A percentile compares a stretch with the other conserved stretches of the same genome.
Evolutionary conservation across 2,797 vertebrate species (phyloP).

Genomic region (Xenopus petersii): DNA sequence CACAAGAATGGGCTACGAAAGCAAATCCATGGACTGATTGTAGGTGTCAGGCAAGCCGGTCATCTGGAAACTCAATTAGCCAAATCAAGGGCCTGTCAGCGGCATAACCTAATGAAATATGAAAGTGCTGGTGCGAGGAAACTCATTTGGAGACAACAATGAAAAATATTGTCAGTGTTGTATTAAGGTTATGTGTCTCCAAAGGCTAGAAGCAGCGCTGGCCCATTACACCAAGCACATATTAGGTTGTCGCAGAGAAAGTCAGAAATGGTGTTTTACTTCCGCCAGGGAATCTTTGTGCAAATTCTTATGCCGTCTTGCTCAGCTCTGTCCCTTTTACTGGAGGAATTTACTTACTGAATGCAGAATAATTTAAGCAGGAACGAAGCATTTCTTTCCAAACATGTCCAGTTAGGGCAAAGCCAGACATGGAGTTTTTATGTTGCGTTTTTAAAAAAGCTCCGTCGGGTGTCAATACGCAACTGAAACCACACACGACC

Average conservation of each 20-base stretch:
- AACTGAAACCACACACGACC: no score
- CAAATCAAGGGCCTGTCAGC: constrained; percentile 39
- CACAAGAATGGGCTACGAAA: neutral
- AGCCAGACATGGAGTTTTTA: no score
- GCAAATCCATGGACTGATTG: constrained; percentile 6
- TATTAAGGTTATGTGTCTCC: constrained; percentile 31
- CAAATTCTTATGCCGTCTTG: no score
- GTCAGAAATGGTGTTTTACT: neutral
- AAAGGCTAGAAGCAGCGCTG: constrained; percentile 2
- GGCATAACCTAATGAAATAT: constrained; percentile 27
- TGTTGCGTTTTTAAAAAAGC: no score
- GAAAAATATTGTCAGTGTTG: constrained; percentile 21
- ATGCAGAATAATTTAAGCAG: no score
- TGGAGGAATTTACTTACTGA: no score
- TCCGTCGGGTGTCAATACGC: no score
- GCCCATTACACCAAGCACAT: neutral
- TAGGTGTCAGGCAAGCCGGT: constrained; percentile 29
- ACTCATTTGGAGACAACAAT: constrained; percentile 32
- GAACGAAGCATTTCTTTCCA: no score
- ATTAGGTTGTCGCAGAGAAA: neutral
- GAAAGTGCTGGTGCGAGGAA: constrained; percentile 32
- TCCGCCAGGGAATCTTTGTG: no score
- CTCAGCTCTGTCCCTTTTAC: no score
- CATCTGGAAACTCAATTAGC: constrained; percentile 39
- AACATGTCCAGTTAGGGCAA: no score